Conservation (phyloP, 1,140 invertebrate species). For the Drosophila gunungcola region DNA sequence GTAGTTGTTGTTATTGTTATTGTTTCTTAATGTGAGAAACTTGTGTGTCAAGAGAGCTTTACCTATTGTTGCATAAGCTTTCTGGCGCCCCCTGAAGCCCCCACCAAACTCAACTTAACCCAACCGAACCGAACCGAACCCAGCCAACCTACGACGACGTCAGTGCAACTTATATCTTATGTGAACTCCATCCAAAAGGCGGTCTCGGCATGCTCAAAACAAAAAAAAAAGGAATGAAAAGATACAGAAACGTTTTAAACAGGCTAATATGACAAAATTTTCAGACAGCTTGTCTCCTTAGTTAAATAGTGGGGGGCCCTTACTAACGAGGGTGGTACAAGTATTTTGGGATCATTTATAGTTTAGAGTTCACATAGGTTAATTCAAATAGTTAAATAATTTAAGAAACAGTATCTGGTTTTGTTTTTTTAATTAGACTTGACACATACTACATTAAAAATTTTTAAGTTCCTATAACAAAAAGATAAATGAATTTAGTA, state of each 20-base stretch:
- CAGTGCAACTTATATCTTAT: constrained; percentile 59
- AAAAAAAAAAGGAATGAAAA: constrained; percentile 22
- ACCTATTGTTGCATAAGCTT: constrained; percentile 62
- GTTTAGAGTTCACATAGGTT: neutral
- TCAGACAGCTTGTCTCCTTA: constrained; percentile 56
- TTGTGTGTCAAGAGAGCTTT: constrained; percentile 74
- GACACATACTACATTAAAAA: too few species aligned
- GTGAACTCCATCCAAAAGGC: constrained; percentile 53
- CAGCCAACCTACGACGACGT: constrained; percentile 36
- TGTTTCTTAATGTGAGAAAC: constrained; percentile 78
- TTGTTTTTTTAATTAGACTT: too few species aligned
- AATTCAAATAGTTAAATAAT: neutral
- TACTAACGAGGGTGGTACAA: constrained; percentile 11
- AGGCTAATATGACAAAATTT: constrained; percentile 67
- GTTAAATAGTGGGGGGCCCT: constrained; percentile 42
- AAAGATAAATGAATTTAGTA: too few species aligned
- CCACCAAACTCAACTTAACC: neutral
- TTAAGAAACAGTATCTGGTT: too few species aligned
- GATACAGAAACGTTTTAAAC: constrained; percentile 50
- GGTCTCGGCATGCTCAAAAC: constrained; percentile 38
- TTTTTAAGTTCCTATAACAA: too few species aligned
- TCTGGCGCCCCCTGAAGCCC: constrained; percentile 9
- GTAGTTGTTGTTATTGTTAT: constrained; percentile 22
- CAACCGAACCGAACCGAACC: constrained; percentile 7
- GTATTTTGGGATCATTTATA: neutral